A percentile compares a stretch with the other conserved stretches of the same genome.
Conservation (phyloP, 1,140 invertebrate genomes). For the Drosophila kanapiae region DNA sequence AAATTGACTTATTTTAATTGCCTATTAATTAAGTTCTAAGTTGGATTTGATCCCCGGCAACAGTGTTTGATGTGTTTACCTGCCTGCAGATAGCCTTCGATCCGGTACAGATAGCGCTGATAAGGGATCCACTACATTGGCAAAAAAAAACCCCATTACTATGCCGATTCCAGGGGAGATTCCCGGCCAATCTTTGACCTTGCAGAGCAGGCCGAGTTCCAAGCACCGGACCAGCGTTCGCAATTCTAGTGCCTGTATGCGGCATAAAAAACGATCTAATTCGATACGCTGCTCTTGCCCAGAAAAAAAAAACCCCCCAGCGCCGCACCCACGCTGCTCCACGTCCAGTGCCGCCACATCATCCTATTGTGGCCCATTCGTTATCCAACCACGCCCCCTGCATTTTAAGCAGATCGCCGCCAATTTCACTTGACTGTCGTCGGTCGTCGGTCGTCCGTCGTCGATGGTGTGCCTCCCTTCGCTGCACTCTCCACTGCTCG, state of each 20-base stretch:
- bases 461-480: not conserved
- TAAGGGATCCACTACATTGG: slow-evolving; percentile 5
- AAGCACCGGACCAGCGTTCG: not conserved
- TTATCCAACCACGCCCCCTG: slow-evolving; percentile 38
- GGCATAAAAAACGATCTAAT: slow-evolving; percentile 30
- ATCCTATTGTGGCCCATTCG: slow-evolving; percentile 23
- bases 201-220: slow-evolving; percentile 22
- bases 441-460: not conserved
- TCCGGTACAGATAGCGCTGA: slow-evolving; percentile 6
- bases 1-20: not conserved
- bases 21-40: not conserved
- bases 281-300: slow-evolving; percentile 10
- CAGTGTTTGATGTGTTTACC: slow-evolving; percentile 18
- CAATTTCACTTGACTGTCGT: slow-evolving; percentile 22
- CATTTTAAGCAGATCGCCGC: slow-evolving; percentile 45
- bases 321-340: slow-evolving; percentile 11
- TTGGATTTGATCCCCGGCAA: no score
- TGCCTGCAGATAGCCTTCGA: slow-evolving; percentile 32
- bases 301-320: slow-evolving; percentile 34
- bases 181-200: slow-evolving; percentile 37
- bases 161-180: slow-evolving; percentile 23
- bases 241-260: not conserved
- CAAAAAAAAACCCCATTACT: slow-evolving; percentile 9
- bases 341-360: not conserved
- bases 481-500: slow-evolving; percentile 6